Evolutionary conservation across 2,888 invertebrate species (phyloP).

Genomic region (Orthosia gothica): DNA sequence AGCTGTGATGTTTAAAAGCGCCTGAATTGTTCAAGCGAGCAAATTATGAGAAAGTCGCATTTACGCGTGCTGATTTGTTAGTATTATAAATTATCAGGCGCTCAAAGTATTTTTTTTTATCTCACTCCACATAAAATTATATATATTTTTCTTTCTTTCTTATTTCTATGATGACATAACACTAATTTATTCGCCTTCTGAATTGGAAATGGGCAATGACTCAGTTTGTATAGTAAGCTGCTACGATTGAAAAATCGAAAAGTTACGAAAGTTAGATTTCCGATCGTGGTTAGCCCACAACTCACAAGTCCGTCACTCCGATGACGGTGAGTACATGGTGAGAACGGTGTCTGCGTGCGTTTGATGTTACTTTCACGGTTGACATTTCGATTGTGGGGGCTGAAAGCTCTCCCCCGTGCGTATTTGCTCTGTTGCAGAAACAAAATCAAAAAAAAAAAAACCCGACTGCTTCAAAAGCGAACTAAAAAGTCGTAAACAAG

Average conservation of each 20-base stretch:
- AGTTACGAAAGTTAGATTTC: no score
- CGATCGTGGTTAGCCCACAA: no score
- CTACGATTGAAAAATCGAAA: no score
- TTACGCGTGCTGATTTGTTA: not conserved
- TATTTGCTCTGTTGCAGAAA: not conserved
- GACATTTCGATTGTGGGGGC: not conserved
- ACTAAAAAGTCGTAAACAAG: no score
- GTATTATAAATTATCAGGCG: constrained; percentile 24
- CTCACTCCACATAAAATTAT: no score
- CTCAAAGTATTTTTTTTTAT: not conserved
- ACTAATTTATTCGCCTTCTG: not conserved
- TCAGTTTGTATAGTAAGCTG: no score
- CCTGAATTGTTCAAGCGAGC: constrained; percentile 9
- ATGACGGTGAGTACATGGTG: no score
- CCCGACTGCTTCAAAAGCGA: no score
- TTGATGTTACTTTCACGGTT: not conserved
- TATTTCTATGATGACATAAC: no score
- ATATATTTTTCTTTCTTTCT: no score
- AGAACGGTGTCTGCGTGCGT: not conserved
- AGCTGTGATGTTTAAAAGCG: not conserved
- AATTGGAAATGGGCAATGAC: not conserved
- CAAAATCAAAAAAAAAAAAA: not conserved
- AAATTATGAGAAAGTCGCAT: not conserved
- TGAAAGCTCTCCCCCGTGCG: no score
- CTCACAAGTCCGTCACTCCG: not conserved